Conservation (phyloP, 2,888 invertebrate genomes). For the Eristalinus sepulchralis region DNA sequence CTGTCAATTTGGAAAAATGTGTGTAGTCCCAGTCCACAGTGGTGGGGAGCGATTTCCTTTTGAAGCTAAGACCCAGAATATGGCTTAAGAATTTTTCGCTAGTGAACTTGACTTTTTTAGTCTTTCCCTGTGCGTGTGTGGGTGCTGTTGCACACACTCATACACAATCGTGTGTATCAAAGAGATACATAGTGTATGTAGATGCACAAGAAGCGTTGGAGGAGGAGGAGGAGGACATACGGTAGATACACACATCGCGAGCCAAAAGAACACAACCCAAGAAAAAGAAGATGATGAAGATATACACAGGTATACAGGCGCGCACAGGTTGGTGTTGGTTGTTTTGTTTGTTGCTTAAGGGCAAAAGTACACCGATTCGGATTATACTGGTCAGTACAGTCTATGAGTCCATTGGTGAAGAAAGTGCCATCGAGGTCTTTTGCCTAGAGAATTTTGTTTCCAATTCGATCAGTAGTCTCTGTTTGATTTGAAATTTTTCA, state of each 20-base stretch:
- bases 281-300: slow-evolving; percentile 23
- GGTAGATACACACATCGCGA: neutral
- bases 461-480: neutral
- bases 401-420: slow-evolving; percentile 66
- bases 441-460: slow-evolving; percentile 23
- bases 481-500: slow-evolving; percentile 1
- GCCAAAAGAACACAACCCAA: neutral
- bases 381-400: slow-evolving; percentile 66
- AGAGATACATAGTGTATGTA: neutral
- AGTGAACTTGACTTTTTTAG: slow-evolving; percentile 59
- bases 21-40: neutral
- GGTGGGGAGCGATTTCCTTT: slow-evolving; percentile 58
- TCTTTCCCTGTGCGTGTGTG: slow-evolving; percentile 24
- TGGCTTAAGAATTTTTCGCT: slow-evolving; percentile 60
- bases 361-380: slow-evolving; percentile 66
- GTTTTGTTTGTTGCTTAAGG: slow-evolving; percentile 65
- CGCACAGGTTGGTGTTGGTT: slow-evolving; percentile 37
- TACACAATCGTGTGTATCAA: neutral
- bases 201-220: no score
- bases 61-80: slow-evolving; percentile 48
- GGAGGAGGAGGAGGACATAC: neutral
- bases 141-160: slow-evolving; percentile 19
- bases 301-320: slow-evolving; percentile 35
- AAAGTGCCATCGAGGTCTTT: slow-evolving; percentile 54
- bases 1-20: slow-evolving; percentile 39